Percentiles rank a stretch among this genome's conserved stretches.
These are phyloP conservation scores for Horisme vitalbata DNA, from an alignment of 2,888 invertebrate genomes.

Conservation along the genomic window DNA sequence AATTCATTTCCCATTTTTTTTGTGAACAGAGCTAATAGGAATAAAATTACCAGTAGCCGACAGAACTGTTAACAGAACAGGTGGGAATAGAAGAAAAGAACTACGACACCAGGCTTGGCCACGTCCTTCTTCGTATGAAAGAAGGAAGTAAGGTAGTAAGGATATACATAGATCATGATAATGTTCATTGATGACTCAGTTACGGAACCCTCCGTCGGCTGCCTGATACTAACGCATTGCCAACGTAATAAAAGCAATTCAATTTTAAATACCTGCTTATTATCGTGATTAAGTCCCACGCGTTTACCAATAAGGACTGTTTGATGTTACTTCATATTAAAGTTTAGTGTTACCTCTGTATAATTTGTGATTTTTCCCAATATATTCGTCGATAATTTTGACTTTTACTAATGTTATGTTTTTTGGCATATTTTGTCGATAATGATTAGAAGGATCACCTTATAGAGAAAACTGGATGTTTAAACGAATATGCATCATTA, in stretches of 20 bases:
- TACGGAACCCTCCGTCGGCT: conserved; percentile 1
- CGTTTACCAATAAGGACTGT: conserved; percentile 28
- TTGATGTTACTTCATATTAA: conserved; percentile 25
- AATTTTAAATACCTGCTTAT: conserved; percentile 33
- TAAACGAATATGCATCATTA: too few species aligned
- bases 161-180: too few species aligned
- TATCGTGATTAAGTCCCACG: conserved; percentile 36
- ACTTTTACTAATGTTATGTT: conserved; percentile 3
- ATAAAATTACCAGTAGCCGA: too few species aligned
- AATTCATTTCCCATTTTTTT: too few species aligned
- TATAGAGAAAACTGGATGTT: neutral
- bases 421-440: neutral
- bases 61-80: too few species aligned
- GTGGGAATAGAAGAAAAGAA: too few species aligned
- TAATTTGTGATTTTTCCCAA: conserved; percentile 11
- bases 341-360: conserved; percentile 20
- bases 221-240: neutral
- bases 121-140: too few species aligned
- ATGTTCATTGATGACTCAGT: neutral
- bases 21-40: too few species aligned
- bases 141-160: too few species aligned
- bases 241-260: conserved; percentile 27
- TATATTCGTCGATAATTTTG: conserved; percentile 7
- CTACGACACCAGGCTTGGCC: too few species aligned
- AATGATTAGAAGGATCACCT: neutral